Evolutionary conservation across 92 coral and sea anemone species (phyloP), one percentile per base, ranked within the genome.

Genomic region (Metridium senile): DNA sequence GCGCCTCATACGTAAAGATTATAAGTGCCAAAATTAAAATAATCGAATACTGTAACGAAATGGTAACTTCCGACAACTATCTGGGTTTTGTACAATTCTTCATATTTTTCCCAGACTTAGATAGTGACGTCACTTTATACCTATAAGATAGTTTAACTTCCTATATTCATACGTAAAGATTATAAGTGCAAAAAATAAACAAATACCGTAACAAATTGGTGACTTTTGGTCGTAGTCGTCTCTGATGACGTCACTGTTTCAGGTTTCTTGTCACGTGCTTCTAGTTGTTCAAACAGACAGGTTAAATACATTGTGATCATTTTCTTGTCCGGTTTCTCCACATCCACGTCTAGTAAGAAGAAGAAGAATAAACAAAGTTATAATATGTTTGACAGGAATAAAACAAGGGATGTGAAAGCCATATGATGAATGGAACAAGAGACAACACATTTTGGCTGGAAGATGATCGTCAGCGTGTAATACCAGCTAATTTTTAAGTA

Each of bases 241-340:
- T 16, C 21, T 22, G 76, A 53, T 53, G 76, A 53, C 76, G 76
- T 72, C 39, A 27, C 68, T 6, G 17, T 4, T 28, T 73, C 56
- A 73, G 51, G 66, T 31, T 65, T 53, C 11, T 18, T 72, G 52
- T 72, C 62, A 20, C 58, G 30, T 51, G 67, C 69, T 58, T 57
- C 84, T 53, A 82, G 43, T 45, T 46, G 82, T 83, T 92, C 91
- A 70, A 85, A 93, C 77, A 96, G 79, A 33, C 93, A 88, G 26
- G 97, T 89, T 51, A 96, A 61, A 73, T 92, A 96, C 77, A 96
- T 66, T 21, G 94, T 85, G 28, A 96, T 89, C 82, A 89, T 43
- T 70, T 85, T 93, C 82, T 96, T 93, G 79, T 96, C 98, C 0
- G 94, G 96, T 22, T 81, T 79, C 2, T 88, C 89, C 19, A 72